Percentiles rank a stretch among this genome's conserved stretches.
These are phyloP conservation scores for Eutolmus rufibarbis DNA, from an alignment of 2,888 invertebrate species.

Conservation along the genomic window DNA sequence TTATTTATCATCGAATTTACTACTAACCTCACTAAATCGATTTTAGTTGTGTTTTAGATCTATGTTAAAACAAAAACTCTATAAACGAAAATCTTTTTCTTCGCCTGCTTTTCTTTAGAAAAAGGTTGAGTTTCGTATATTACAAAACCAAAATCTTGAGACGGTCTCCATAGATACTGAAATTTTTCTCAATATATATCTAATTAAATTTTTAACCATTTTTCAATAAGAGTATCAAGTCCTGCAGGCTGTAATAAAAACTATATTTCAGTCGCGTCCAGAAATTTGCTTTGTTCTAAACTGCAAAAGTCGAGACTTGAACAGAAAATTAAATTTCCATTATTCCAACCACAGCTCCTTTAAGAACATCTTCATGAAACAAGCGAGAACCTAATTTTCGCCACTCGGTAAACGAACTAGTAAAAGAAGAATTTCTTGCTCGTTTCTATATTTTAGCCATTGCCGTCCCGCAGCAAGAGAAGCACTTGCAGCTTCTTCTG, in stretches of 20 bases:
- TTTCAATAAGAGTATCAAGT: not conserved
- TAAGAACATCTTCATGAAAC: not conserved
- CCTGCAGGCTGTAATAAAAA: not conserved
- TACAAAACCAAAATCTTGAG: no score
- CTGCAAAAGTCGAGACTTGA: not conserved
- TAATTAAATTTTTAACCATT: not conserved
- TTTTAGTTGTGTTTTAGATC: no score
- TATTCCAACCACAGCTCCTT: not conserved
- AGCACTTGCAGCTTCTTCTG: not conserved
- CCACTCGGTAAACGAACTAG: not conserved
- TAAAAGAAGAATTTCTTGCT: not conserved
- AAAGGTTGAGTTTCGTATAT: no score
- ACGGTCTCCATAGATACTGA: no score
- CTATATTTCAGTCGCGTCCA: not conserved
- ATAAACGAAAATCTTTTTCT: no score
- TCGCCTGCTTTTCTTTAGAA: no score
- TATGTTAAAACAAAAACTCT: no score
- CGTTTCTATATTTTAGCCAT: not conserved
- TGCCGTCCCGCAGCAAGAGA: not conserved
- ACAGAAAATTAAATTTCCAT: not conserved
- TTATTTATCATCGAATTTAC: not conserved
- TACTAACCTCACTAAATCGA: not conserved
- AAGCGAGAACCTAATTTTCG: not conserved
- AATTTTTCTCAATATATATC: no score
- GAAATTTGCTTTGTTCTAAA: not conserved